Percentiles rank a stretch among this genome's conserved stretches.
Conservation (phyloP, 1,140 invertebrate genomes). For the Euwallacea similis region DNA sequence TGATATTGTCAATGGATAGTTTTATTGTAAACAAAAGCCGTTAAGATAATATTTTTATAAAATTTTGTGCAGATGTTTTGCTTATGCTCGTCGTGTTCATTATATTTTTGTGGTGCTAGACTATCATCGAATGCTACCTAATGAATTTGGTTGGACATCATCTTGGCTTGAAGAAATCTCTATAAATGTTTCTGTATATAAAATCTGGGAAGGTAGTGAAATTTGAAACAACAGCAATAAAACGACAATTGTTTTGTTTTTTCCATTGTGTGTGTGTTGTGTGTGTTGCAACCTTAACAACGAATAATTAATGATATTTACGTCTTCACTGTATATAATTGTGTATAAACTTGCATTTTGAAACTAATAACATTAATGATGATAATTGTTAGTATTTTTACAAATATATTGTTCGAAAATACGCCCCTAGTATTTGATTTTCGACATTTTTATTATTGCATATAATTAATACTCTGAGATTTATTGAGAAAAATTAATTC, state of each 20-base stretch:
- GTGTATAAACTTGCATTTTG: constrained; percentile 46
- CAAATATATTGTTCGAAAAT: constrained; percentile 44
- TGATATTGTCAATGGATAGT: constrained; percentile 18
- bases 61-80: background rate
- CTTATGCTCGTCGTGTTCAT: background rate
- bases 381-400: constrained; percentile 49
- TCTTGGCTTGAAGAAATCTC: no score
- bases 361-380: constrained; percentile 44
- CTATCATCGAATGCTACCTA: no score
- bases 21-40: background rate
- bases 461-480: no score
- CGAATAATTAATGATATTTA: constrained; percentile 36
- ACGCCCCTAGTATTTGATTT: no score
- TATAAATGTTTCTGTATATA: no score
- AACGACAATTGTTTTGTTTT: constrained; percentile 36
- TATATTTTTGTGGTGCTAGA: constrained; percentile 5
- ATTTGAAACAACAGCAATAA: no score
- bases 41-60: constrained; percentile 3
- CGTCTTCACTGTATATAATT: constrained; percentile 43
- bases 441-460: no score
- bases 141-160: no score
- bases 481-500: no score
- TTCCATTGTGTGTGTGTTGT: constrained; percentile 30
- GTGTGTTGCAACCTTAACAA: constrained; percentile 46
- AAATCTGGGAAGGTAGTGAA: no score